Evolutionary conservation across 1,140 invertebrate genomes (phyloP).

Genomic region (Euura saliciscinereae): DNA sequence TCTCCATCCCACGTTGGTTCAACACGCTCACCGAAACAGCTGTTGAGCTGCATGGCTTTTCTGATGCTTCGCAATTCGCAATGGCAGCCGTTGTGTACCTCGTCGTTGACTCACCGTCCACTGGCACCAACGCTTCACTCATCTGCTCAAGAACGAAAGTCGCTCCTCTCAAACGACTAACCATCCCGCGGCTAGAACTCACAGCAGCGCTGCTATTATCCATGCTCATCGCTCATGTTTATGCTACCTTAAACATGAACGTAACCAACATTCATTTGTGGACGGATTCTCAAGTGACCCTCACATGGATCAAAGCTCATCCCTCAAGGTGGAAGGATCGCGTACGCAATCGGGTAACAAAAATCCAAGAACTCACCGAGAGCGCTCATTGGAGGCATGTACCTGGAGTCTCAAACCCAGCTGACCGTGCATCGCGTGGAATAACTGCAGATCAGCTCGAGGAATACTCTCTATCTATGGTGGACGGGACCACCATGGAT

Average conservation of each 20-base stretch:
- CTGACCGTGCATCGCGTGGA: slow-evolving; percentile 39
- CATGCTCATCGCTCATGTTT: slow-evolving; percentile 18
- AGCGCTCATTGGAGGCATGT: slow-evolving; percentile 25
- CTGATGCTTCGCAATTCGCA: slow-evolving; percentile 32
- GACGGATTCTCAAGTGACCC: slow-evolving; percentile 24
- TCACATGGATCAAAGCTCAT: slow-evolving; percentile 31
- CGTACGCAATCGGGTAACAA: slow-evolving; percentile 30
- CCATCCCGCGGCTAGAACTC: slow-evolving; percentile 25
- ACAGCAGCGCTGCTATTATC: slow-evolving; percentile 28
- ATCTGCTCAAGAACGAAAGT: slow-evolving; percentile 29
- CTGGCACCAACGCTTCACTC: neutral
- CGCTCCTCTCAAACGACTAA: slow-evolving; percentile 25
- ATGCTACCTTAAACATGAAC: neutral
- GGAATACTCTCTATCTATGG: slow-evolving; percentile 19
- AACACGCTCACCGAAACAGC: slow-evolving; percentile 8
- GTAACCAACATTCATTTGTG: neutral
- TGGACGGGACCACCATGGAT: slow-evolving; percentile 28
- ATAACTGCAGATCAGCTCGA: slow-evolving; percentile 11
- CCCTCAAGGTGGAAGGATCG: slow-evolving; percentile 27
- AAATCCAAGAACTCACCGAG: slow-evolving; percentile 30
- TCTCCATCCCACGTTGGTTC: slow-evolving; percentile 31
- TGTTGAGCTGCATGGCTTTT: slow-evolving; percentile 34
- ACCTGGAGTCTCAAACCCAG: slow-evolving; percentile 40
- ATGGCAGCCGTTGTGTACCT: slow-evolving; percentile 32
- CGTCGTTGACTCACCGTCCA: neutral